Conservation (phyloP, 92 coral and sea anemone genomes). For the Heteractis magnifica region DNA sequence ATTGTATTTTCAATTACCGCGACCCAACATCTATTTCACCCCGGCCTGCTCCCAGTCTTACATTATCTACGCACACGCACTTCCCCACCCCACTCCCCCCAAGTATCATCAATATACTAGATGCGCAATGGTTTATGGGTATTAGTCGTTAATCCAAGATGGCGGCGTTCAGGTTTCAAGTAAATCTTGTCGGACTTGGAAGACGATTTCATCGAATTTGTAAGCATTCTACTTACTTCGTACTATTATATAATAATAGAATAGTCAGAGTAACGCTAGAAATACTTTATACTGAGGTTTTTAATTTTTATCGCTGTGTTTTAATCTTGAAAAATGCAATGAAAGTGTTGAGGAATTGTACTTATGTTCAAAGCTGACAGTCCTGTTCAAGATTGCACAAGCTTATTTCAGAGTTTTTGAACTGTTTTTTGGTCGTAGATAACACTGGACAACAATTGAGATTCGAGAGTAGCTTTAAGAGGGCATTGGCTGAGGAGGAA, state of each 20-base stretch:
- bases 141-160: slow-evolving; percentile 39
- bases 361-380: no score
- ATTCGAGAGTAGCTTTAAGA: slow-evolving; percentile 22
- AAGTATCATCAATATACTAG: background rate
- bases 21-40: no score
- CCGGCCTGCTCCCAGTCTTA: no score
- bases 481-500: slow-evolving; percentile 42
- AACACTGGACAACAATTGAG: slow-evolving; percentile 40
- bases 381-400: background rate
- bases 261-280: background rate
- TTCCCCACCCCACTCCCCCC: background rate
- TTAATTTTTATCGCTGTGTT: background rate
- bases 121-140: slow-evolving; percentile 13
- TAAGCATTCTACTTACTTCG: slow-evolving; percentile 19
- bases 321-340: background rate
- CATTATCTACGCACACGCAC: no score
- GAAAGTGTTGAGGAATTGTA: background rate
- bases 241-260: background rate
- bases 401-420: background rate
- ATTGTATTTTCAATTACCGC: no score
- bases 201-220: slow-evolving; percentile 46
- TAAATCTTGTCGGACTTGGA: slow-evolving; percentile 24
- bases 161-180: slow-evolving; percentile 55
- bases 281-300: background rate
- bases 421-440: slow-evolving; percentile 19